Evolutionary conservation across 2,113 vertebrate species (phyloP).

Genomic region (Amia ocellicauda): DNA sequence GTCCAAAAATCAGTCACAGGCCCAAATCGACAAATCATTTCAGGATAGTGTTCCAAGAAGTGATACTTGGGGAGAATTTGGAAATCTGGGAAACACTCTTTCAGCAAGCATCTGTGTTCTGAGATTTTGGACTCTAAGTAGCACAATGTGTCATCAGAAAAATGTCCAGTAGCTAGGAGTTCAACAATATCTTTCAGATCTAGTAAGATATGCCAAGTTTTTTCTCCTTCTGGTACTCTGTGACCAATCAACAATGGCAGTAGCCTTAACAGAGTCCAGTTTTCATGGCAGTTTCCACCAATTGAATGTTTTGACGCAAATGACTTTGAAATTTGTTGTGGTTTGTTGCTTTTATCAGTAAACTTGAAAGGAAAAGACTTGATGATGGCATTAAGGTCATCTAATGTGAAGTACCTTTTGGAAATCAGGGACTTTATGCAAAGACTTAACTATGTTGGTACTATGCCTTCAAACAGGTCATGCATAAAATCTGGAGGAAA

Average conservation of each 20-base stretch:
- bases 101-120: neutral
- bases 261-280: neutral
- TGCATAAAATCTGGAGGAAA: constrained; percentile 12
- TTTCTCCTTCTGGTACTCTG: neutral
- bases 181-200: constrained; percentile 10
- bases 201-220: neutral
- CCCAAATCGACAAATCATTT: neutral
- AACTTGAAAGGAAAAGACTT: neutral
- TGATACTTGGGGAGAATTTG: neutral
- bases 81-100: neutral
- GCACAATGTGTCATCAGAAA: neutral
- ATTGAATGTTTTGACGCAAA: neutral
- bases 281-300: neutral
- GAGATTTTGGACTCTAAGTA: neutral
- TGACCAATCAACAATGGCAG: constrained; percentile 6
- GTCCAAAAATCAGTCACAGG: too few relatives aligned
- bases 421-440: neutral
- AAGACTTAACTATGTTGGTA: constrained; percentile 8
- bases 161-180: neutral
- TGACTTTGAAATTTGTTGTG: neutral
- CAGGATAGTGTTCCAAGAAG: neutral
- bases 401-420: neutral
- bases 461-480: constrained; percentile 11
- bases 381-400: neutral
- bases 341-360: neutral